Conservation (phyloP, 2,113 vertebrate species). For the Odobenus rosmarus region DNA sequence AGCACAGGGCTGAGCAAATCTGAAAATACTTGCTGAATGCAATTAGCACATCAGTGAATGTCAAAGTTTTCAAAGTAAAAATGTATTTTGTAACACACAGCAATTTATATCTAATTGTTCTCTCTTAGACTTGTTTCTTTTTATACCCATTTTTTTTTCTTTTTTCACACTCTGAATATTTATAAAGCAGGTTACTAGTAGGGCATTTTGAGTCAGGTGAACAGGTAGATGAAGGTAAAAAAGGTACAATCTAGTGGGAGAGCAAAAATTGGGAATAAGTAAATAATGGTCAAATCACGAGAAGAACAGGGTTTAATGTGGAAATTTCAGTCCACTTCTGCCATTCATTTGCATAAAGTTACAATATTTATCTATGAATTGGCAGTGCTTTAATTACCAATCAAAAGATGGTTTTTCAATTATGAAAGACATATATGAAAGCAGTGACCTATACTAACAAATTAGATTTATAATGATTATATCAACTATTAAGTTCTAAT, state of each 20-base stretch:
- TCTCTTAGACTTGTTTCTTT: slow-evolving; percentile 13
- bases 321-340: slow-evolving; percentile 61
- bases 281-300: slow-evolving; percentile 63
- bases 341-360: slow-evolving; percentile 37
- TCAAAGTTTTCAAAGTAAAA: slow-evolving; percentile 34
- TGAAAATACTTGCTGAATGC: slow-evolving; percentile 25
- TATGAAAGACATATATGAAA: slow-evolving; percentile 33
- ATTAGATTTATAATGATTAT: slow-evolving; percentile 72
- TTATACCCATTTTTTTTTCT: slow-evolving; percentile 9
- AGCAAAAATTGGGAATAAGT: slow-evolving; percentile 56
- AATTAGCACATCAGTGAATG: background rate
- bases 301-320: slow-evolving; percentile 11
- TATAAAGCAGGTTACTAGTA: slow-evolving; percentile 45
- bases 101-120: slow-evolving; percentile 10
- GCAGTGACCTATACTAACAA: slow-evolving; percentile 61
- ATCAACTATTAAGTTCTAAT: slow-evolving; percentile 74
- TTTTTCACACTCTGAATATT: slow-evolving; percentile 47
- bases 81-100: background rate
- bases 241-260: background rate
- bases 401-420: slow-evolving; percentile 50
- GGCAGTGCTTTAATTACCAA: slow-evolving; percentile 29
- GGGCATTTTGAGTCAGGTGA: slow-evolving; percentile 49
- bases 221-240: slow-evolving; percentile 1
- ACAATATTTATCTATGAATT: slow-evolving; percentile 50
- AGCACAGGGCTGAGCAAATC: background rate